Base-by-base conservation (phyloP, 2,888 invertebrate genomes). In the Xanthorhoe designata region DNA sequence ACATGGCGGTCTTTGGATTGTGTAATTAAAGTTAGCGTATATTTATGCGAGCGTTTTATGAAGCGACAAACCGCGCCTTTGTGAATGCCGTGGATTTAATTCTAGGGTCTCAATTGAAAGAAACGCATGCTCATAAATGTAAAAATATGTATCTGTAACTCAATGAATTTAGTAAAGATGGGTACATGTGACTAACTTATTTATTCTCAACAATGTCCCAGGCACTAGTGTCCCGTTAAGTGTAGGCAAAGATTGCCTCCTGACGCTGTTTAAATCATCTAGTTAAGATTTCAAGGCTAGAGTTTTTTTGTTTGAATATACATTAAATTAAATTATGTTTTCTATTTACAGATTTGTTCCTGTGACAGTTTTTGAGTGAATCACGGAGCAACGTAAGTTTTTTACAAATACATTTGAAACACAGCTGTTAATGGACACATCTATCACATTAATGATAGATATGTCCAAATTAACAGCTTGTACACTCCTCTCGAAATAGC, bases 321-420 rank as follows among this genome's bases (percentile, higher is more conserved):
- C 4, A 3, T 24, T 3, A 3, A 24, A 24, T 3, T 24, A 24
- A 24, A 24, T 24, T 24, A 24, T 24, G 4, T 24, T 24, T 50
- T 71, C 78, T 68, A 67, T 82, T 85, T 66, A 19, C 87, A 88
- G 88, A 83, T 85, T 74, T 75, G 66, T 77, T 80, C 77, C 80
- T 81, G 83, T 79, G 78, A 78, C 76, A 73, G 73, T 75, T 72
- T 80, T 81, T 84, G 76, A 81, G 72, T 86, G 83, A 73, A 66
- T 62, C 75, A 75, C 71, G 75, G 74, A 81, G 71, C 87, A 88
- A 85, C 79, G 88, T 88, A 79, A 88, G 88, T 86, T 60, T 24
- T 47, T 38, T 38, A 38, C 10, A 7, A 2, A 0, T 10, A 38
- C 38, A 42, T 42, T 42, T 13, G 2, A 13, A 13, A 42, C 13